phyloP scores from a whole-genome alignment of 2,888 invertebrate genomes.

The Melieria crassipennis region DNA sequence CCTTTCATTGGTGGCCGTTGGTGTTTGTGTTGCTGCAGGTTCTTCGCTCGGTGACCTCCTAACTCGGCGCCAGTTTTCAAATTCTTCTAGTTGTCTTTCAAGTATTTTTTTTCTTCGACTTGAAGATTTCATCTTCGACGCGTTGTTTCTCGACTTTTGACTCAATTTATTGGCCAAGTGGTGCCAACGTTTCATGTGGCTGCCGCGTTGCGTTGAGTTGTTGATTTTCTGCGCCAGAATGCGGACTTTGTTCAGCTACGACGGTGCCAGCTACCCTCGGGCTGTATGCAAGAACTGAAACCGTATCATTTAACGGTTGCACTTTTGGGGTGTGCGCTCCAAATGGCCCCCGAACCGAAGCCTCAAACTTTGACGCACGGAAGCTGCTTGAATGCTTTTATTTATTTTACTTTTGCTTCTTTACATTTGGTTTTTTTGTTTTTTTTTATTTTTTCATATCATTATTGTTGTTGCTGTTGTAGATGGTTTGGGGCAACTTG shows the following conservation, averaged over 20 bases:
- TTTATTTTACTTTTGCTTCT: too few species aligned
- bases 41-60: not conserved
- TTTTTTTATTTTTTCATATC: too few species aligned
- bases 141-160: not conserved
- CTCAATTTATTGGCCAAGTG: not conserved
- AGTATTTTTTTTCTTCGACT: not conserved
- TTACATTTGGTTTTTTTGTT: too few species aligned
- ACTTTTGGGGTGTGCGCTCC: conserved; percentile 54
- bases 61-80: too few species aligned
- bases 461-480: too few species aligned
- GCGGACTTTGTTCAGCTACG: not conserved
- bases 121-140: not conserved
- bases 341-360: too few species aligned
- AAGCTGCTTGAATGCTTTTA: too few species aligned
- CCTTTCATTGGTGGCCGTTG: not conserved
- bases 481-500: too few species aligned
- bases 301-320: conserved; percentile 65
- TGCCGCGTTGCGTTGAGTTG: not conserved
- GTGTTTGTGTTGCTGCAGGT: conserved; percentile 1
- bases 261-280: conserved; percentile 46
- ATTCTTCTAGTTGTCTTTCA: not conserved
- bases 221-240: too few species aligned
- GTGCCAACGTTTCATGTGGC: not conserved
- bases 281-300: conserved; percentile 48
- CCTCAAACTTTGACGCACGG: too few species aligned